phyloP scores from a whole-genome alignment of 2,888 invertebrate genomes.

The Mythimna loreyi region DNA sequence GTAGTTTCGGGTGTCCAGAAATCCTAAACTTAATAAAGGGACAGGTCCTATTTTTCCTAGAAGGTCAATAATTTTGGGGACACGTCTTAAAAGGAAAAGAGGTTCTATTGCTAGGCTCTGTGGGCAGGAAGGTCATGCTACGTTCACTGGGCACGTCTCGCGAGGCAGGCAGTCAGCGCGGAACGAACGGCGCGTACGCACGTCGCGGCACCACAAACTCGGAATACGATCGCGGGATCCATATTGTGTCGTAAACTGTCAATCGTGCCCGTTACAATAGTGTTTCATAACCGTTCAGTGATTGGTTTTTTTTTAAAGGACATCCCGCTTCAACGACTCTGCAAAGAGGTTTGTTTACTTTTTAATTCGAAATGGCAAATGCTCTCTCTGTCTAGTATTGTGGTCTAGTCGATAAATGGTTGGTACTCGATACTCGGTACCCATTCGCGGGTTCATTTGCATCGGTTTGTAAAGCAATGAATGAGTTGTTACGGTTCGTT shows the following conservation, averaged over 20 bases:
- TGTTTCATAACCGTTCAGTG: conserved; percentile 83
- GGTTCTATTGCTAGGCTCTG: conserved; percentile 83
- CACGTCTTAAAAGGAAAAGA: conserved; percentile 79
- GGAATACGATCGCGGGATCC: conserved; percentile 78
- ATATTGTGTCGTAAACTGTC: conserved; percentile 78
- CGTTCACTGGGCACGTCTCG: conserved; percentile 80
- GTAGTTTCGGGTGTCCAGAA: conserved; percentile 29
- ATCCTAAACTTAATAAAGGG: conserved; percentile 5
- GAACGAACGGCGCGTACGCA: conserved; percentile 85
- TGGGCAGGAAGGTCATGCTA: conserved; percentile 88
- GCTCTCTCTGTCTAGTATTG: conserved; percentile 69
- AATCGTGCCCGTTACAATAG: conserved; percentile 85
- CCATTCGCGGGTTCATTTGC: conserved; percentile 80
- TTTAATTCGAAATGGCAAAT: conserved; percentile 63
- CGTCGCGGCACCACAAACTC: conserved; percentile 69
- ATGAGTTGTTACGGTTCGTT: conserved; percentile 81
- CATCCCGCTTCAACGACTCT: conserved; percentile 76
- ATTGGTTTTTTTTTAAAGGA: conserved; percentile 81
- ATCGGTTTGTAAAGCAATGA: conserved; percentile 84
- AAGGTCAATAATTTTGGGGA: conserved; percentile 71
- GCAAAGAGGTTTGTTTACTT: conserved; percentile 82
- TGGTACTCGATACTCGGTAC: conserved; percentile 61
- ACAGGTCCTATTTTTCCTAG: conserved; percentile 44
- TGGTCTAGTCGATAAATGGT: conserved; percentile 76
- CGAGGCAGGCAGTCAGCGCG: conserved; percentile 85